phyloP scores from a whole-genome alignment of 2,888 invertebrate species.

The Amiota mariae region DNA sequence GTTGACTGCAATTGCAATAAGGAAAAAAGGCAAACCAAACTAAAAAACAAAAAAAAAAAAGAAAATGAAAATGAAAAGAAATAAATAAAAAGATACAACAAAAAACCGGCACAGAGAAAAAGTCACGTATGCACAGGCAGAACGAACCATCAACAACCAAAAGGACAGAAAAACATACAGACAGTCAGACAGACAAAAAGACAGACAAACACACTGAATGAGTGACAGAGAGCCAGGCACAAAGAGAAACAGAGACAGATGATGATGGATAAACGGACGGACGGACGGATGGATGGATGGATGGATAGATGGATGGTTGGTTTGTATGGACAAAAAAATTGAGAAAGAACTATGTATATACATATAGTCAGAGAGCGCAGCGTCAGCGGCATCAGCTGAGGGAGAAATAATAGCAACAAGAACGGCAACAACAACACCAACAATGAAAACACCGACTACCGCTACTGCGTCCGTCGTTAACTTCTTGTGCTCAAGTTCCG shows the following conservation, averaged over 20 bases:
- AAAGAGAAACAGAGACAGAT: too few relatives aligned
- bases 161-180: slow-evolving; percentile 11
- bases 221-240: slow-evolving; percentile 62
- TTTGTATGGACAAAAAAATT: too few relatives aligned
- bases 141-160: slow-evolving; percentile 33
- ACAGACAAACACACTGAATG: slow-evolving; percentile 34
- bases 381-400: too few relatives aligned
- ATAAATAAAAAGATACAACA: slow-evolving; percentile 30
- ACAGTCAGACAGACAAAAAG: slow-evolving; percentile 22
- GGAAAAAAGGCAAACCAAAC: background rate
- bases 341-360: too few relatives aligned
- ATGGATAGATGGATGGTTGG: too few relatives aligned
- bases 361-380: too few relatives aligned
- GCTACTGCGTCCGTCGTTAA: background rate
- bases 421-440: too few relatives aligned
- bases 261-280: background rate
- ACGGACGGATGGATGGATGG: too few relatives aligned
- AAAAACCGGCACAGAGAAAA: slow-evolving; percentile 56
- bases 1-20: slow-evolving; percentile 14
- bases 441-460: background rate
- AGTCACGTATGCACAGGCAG: slow-evolving; percentile 60
- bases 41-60: slow-evolving; percentile 38
- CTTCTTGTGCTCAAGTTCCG: slow-evolving; percentile 7
- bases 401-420: slow-evolving; percentile 5
- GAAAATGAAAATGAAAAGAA: slow-evolving; percentile 37